A percentile compares a stretch with the other conserved stretches of the same genome.
Evolutionary conservation across 1,140 invertebrate species (phyloP).

Genomic region (Oedothorax gibbosus): DNA sequence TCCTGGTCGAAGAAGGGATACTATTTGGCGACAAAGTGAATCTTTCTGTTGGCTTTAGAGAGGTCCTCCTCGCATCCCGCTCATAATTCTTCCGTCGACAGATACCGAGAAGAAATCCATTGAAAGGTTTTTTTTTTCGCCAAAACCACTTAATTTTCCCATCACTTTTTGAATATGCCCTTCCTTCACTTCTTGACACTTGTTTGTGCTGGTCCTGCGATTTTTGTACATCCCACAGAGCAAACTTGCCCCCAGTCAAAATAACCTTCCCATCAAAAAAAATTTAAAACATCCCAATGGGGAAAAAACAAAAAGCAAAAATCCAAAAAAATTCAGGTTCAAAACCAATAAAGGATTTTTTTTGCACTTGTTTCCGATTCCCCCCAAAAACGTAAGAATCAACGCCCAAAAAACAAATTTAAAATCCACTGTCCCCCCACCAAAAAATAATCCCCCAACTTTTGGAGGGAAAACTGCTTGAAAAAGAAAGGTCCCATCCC

Average conservation of each 20-base stretch:
- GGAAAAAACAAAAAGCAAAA: slow-evolving; percentile 10
- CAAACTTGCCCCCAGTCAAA: slow-evolving; percentile 32
- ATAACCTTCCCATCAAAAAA: not conserved
- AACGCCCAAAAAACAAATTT: not conserved
- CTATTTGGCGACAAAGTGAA: not conserved
- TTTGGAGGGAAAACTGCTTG: slow-evolving; percentile 12
- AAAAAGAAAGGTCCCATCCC: slow-evolving; percentile 28
- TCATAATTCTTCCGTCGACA: slow-evolving; percentile 82
- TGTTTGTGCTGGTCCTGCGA: not conserved
- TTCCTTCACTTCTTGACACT: not conserved
- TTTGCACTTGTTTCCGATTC: not conserved
- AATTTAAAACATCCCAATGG: not conserved
- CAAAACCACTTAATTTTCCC: slow-evolving; percentile 75
- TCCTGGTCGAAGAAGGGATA: not conserved
- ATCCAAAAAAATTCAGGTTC: slow-evolving; percentile 3
- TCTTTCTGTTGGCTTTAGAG: not conserved
- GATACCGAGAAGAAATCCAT: slow-evolving; percentile 90
- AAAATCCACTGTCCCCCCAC: not conserved
- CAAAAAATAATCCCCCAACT: slow-evolving; percentile 17
- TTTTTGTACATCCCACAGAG: slow-evolving; percentile 26
- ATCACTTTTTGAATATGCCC: slow-evolving; percentile 28
- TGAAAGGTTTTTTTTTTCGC: slow-evolving; percentile 85
- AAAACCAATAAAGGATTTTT: slow-evolving; percentile 7
- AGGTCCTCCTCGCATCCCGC: slow-evolving; percentile 19
- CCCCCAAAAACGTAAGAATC: slow-evolving; percentile 44